phyloP scores from a whole-genome alignment of 2,113 vertebrate genomes.

The Engraulis encrasicolus region DNA sequence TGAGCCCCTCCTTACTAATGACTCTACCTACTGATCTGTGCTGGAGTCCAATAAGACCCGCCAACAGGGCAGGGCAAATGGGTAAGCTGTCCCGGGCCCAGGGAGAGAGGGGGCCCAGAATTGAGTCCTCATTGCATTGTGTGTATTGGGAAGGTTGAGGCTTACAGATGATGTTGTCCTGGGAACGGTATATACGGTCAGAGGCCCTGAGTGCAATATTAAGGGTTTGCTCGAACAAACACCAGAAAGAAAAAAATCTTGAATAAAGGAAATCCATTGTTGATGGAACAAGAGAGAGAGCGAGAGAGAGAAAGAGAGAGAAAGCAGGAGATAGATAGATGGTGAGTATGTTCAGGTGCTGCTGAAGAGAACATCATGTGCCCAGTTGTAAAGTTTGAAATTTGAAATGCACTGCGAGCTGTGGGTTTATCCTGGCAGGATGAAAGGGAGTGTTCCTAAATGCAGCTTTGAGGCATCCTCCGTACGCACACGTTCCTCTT shows the following conservation, averaged over 20 bases:
- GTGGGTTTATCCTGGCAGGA: constrained; percentile 36
- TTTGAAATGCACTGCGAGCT: constrained; percentile 29
- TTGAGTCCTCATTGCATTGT: no score
- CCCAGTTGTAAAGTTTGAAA: constrained; percentile 22
- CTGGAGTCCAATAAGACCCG: constrained; percentile 10
- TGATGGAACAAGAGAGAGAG: neutral
- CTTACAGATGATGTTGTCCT: no score
- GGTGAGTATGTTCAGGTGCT: neutral
- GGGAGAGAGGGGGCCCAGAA: no score
- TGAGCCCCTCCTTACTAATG: constrained; percentile 43
- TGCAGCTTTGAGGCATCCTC: constrained; percentile 57
- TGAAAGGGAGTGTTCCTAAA: constrained; percentile 47
- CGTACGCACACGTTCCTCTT: constrained; percentile 59
- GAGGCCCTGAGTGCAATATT: neutral
- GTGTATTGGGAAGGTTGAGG: no score
- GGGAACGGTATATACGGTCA: no score
- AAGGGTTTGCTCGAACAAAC: constrained; percentile 6
- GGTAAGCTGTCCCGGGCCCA: no score
- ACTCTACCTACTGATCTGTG: neutral
- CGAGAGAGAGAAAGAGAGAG: no score
- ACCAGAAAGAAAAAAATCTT: neutral
- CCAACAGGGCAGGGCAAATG: no score
- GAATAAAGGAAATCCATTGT: constrained; percentile 26
- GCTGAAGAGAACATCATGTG: constrained; percentile 41
- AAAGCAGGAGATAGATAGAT: neutral